These are phyloP conservation scores for Orthosia gothica DNA, from an alignment of 2,888 invertebrate species.

Conservation along the genomic window DNA sequence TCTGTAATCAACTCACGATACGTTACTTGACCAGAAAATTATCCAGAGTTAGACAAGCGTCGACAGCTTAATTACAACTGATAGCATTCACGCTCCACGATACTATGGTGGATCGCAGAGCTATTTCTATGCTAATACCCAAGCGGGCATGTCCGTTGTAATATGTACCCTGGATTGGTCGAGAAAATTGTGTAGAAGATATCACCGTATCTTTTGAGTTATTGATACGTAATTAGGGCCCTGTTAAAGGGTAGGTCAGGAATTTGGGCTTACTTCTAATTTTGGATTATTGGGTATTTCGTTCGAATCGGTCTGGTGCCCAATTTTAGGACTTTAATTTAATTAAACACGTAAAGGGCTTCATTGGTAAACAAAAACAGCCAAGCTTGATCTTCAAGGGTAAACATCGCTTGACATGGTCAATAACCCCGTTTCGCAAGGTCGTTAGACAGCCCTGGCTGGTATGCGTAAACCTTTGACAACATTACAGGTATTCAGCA, in stretches of 20 bases:
- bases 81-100: constrained; percentile 70
- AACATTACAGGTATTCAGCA: too few species aligned
- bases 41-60: constrained; percentile 63
- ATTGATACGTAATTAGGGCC: constrained; percentile 36
- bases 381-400: too few species aligned
- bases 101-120: constrained; percentile 63
- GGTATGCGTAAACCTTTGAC: too few species aligned
- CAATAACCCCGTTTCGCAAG: too few species aligned
- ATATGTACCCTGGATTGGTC: constrained; percentile 42
- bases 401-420: too few species aligned
- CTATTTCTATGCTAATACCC: constrained; percentile 68
- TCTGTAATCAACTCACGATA: constrained; percentile 61
- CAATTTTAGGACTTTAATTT: background rate
- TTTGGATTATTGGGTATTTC: background rate
- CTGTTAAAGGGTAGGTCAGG: background rate
- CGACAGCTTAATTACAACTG: constrained; percentile 75
- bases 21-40: constrained; percentile 62
- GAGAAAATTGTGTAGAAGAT: constrained; percentile 48
- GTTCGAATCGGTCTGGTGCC: too few species aligned
- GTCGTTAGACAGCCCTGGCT: too few species aligned
- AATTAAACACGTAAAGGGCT: background rate
- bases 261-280: background rate
- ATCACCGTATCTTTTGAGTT: constrained; percentile 21
- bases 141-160: constrained; percentile 56
- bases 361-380: too few species aligned